Conservation (phyloP, 1,140 invertebrate genomes). For the Platorchestia sp. region DNA sequence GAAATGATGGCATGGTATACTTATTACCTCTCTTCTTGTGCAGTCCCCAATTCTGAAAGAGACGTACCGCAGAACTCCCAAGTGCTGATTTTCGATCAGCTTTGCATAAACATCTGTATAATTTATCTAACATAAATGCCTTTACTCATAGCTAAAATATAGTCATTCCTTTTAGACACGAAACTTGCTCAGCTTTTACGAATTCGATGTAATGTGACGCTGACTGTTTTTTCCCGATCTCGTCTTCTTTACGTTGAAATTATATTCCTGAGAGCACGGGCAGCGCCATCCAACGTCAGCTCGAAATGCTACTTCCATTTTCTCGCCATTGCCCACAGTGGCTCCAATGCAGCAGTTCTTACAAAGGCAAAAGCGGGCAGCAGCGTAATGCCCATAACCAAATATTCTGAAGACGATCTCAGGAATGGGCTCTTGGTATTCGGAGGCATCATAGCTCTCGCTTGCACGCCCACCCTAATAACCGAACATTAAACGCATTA, state of each 20-base stretch:
- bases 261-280: neutral
- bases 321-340: neutral
- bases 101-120: no score
- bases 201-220: neutral
- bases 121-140: no score
- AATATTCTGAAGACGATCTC: slow-evolving; percentile 11
- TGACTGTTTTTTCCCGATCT: neutral
- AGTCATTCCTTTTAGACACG: no score
- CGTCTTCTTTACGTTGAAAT: neutral
- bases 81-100: no score
- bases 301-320: neutral
- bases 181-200: neutral
- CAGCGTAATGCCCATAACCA: slow-evolving; percentile 14
- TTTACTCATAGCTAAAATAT: no score
- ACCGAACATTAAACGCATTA: slow-evolving; percentile 2
- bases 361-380: neutral
- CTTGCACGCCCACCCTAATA: slow-evolving; percentile 26
- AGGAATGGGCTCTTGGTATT: slow-evolving; percentile 23
- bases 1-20: no score
- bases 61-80: no score
- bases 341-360: neutral
- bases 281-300: neutral
- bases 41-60: no score
- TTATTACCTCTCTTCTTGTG: no score
- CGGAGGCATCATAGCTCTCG: slow-evolving; percentile 6